Conservation (phyloP, 2,797 vertebrate species). For the Microcaecilia unicolor region DNA sequence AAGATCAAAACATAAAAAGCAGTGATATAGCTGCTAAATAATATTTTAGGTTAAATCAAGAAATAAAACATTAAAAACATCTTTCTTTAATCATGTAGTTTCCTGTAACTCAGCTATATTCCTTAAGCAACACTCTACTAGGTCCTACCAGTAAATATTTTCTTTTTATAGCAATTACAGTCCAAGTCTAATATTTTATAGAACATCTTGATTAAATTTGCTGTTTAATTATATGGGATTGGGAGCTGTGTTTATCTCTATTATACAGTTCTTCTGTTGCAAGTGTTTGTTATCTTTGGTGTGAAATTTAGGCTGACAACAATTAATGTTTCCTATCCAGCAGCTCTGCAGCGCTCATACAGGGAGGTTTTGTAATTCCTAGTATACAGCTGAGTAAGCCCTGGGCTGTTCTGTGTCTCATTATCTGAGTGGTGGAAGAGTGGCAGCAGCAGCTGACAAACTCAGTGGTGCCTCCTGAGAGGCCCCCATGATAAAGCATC, state of each 20-base stretch:
- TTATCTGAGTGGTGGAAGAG: constrained; percentile 18
- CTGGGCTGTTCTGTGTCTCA: constrained; percentile 58
- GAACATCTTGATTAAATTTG: constrained; percentile 28
- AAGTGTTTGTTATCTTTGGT: constrained; percentile 58
- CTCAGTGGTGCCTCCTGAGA: constrained; percentile 31
- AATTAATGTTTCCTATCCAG: constrained; percentile 54
- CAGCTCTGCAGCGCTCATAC: constrained; percentile 33
- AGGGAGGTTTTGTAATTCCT: constrained; percentile 37
- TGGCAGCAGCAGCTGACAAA: constrained; percentile 46
- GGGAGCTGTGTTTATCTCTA: constrained; percentile 48
- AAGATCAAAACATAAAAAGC: constrained; percentile 33
- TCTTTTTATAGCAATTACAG: constrained; percentile 9
- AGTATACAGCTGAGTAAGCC: constrained; percentile 39
- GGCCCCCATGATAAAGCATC: constrained; percentile 46
- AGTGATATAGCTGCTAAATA: constrained; percentile 47
- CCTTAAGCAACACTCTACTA: fast-evolving
- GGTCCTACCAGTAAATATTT: constrained; percentile 9
- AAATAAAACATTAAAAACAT: no score
- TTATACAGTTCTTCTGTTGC: constrained; percentile 34
- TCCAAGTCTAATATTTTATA: constrained; percentile 14
- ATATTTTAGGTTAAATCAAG: no score
- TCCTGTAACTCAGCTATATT: not conserved
- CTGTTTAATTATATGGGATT: constrained; percentile 39
- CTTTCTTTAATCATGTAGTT: not conserved
- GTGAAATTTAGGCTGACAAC: constrained; percentile 72